These are phyloP conservation scores for Drosophila merina DNA, from an alignment of 2,888 invertebrate species.

Conservation along the genomic window DNA sequence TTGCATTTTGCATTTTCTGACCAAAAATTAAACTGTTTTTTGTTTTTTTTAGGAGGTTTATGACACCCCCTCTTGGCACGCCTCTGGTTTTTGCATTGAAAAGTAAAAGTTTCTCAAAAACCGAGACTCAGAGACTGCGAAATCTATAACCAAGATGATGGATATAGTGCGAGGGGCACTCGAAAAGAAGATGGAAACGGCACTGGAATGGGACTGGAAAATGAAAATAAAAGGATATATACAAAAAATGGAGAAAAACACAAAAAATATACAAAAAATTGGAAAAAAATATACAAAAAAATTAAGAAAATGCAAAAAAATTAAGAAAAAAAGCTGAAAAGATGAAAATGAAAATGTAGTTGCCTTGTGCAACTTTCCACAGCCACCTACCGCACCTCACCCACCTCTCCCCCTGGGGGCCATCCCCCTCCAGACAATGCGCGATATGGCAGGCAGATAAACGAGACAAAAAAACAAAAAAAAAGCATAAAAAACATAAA, in stretches of 20 bases:
- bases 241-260: not conserved
- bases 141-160: slow-evolving; percentile 32
- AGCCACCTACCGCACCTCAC: not conserved
- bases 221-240: slow-evolving; percentile 1
- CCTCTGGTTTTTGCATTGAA: slow-evolving; percentile 58
- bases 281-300: too few species aligned
- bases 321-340: too few species aligned
- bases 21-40: slow-evolving; percentile 68
- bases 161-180: slow-evolving; percentile 5
- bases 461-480: slow-evolving; percentile 26
- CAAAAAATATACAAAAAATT: too few species aligned
- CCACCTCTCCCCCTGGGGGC: not conserved
- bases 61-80: not conserved
- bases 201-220: not conserved
- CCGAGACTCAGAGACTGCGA: slow-evolving; percentile 54
- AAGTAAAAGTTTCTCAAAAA: slow-evolving; percentile 64
- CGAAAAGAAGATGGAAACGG: slow-evolving; percentile 19
- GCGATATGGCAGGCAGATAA: slow-evolving; percentile 24
- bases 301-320: too few species aligned
- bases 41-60: slow-evolving; percentile 47
- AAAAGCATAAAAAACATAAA: not conserved
- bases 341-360: slow-evolving; percentile 22
- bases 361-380: slow-evolving; percentile 54
- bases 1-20: slow-evolving; percentile 58
- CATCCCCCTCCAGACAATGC: slow-evolving; percentile 22